These are phyloP conservation scores for Platyscapa corneri DNA, from an alignment of 1,140 invertebrate species.

Conservation along the genomic window DNA sequence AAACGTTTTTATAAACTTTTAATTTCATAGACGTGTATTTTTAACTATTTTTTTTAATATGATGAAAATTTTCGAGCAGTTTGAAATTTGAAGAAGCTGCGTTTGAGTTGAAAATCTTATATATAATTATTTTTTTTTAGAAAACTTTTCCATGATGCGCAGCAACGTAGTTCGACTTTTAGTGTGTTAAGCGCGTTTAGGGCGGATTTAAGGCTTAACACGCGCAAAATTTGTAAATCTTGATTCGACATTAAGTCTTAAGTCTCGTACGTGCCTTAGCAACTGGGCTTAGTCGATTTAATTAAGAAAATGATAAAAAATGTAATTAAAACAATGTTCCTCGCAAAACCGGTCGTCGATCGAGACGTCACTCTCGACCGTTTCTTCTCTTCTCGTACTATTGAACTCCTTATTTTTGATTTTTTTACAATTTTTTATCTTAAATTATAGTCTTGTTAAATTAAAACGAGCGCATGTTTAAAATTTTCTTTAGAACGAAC, in stretches of 20 bases:
- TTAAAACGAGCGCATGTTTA: slow-evolving; percentile 2
- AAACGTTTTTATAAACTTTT: slow-evolving; percentile 38
- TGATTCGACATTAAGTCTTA: slow-evolving; percentile 40
- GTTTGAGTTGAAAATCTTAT: slow-evolving; percentile 35
- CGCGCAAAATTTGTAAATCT: slow-evolving; percentile 22
- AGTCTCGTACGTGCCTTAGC: slow-evolving; percentile 35
- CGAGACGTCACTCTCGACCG: slow-evolving; percentile 43
- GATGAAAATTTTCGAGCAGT: slow-evolving; percentile 36
- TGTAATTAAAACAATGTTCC: slow-evolving; percentile 49
- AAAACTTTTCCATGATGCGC: slow-evolving; percentile 16
- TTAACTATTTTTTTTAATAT: slow-evolving; percentile 27
- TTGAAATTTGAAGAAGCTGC: neutral
- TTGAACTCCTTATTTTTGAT: slow-evolving; percentile 22
- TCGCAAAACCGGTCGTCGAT: slow-evolving; percentile 47
- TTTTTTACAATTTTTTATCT: slow-evolving; percentile 25
- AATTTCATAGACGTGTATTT: slow-evolving; percentile 45
- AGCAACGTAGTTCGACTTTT: slow-evolving; percentile 37
- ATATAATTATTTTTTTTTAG: neutral
- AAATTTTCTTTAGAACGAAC: slow-evolving; percentile 12
- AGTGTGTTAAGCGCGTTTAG: slow-evolving; percentile 31
- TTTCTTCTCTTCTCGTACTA: slow-evolving; percentile 43
- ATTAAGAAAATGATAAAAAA: slow-evolving; percentile 17
- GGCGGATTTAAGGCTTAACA: slow-evolving; percentile 22
- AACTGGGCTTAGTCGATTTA: slow-evolving; percentile 20
- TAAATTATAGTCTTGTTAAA: slow-evolving; percentile 36